phyloP scores from a whole-genome alignment of 2,888 invertebrate species.

The Pachydiplax longipennis region DNA sequence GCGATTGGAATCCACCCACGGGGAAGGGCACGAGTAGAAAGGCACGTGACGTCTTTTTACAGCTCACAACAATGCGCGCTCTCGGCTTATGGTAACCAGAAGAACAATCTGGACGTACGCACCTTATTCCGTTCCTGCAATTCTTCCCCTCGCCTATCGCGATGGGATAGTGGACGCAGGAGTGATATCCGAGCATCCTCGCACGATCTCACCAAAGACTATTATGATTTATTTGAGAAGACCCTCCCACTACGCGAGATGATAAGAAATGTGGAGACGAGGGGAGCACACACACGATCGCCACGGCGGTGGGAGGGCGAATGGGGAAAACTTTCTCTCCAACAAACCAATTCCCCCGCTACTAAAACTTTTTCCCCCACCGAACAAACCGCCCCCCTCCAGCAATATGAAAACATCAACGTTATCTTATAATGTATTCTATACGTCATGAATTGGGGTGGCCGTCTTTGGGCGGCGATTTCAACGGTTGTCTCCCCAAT shows the following conservation, averaged over 20 bases:
- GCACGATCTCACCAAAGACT: background rate
- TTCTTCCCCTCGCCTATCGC: background rate
- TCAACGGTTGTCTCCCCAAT: background rate
- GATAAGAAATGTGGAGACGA: background rate
- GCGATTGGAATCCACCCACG: background rate
- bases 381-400: background rate
- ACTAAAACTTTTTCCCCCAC: background rate
- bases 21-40: background rate
- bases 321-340: conserved; percentile 20
- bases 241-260: background rate
- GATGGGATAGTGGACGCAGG: conserved; percentile 28
- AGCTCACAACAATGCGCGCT: background rate
- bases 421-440: conserved; percentile 5
- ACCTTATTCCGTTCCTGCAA: background rate
- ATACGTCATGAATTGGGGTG: background rate
- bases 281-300: background rate
- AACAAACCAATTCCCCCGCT: background rate
- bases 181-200: conserved; percentile 21
- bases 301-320: background rate
- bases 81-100: background rate
- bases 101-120: background rate
- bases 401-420: background rate
- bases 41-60: background rate
- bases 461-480: background rate
- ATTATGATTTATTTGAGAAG: too few relatives aligned